Evolutionary conservation across 2,888 invertebrate genomes (phyloP), one percentile per base, ranked within the genome.

Genomic region (Quadriops clusia): DNA sequence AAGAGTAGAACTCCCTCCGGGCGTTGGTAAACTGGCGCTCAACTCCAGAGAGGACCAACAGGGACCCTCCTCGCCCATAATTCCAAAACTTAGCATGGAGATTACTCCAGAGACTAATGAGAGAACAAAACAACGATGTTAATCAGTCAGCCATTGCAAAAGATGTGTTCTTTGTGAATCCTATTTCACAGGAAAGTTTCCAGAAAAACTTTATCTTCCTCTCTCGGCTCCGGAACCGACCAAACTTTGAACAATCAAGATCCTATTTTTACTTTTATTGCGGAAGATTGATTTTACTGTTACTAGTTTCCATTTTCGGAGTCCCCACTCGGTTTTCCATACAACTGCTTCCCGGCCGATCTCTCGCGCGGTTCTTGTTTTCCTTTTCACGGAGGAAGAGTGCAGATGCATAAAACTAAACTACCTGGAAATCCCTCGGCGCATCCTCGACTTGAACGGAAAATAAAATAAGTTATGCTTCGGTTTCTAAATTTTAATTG

Each of bases 71-170:
- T 40, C 42, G 37, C 39, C 46, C 42, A 46, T 49, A 50, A 50
- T 48, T 52, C 41, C 45, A 38, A 50, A 53, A 50, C 46, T 50
- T 50, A 51, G 47, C 48, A 48, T 53, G 47, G 38, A 44, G 44
- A 50, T 48, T 48, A 48, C 48, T 45, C 44, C 32, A 26, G 48
- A 48, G 49, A 47, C 46, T 48, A 50, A 48, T 45, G 48, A 45
- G 44, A 34, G 44, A 47, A 47, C 45, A 46, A 43, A 52, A 54
- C 51, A 51, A 49, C 48, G 50, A 46, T 47, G 46, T 47, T 50
- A 46, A 50, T 50, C 51, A 50, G 50, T 51, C 51, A 49, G 44
- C 50, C 49, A 44, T 50, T 47, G 45, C 49, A 34, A 39, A 42
- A 44, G 45, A 46, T 46, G 42, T 45, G 46, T 44, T 45, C 44